A percentile compares a stretch with the other conserved stretches of the same genome.
phyloP scores from a whole-genome alignment of 92 coral and sea anemone genomes.

The Bergia puertoricense region DNA sequence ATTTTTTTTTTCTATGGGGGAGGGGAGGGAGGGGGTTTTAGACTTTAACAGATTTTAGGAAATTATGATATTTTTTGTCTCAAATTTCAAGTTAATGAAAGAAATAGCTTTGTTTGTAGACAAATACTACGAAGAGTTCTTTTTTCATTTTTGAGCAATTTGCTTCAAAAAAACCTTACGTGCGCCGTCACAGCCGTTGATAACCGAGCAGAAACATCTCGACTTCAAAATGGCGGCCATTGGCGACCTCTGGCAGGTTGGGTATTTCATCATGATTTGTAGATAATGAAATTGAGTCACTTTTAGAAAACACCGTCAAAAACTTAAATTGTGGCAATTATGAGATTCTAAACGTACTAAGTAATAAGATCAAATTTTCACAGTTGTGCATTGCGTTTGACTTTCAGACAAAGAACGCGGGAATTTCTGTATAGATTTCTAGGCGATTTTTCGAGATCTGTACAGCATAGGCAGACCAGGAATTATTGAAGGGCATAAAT shows the following conservation, averaged over 20 bases:
- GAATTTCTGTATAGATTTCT: no score
- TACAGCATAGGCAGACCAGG: no score
- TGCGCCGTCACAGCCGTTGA: not conserved
- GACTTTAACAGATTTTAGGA: no score
- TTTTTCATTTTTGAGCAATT: not conserved
- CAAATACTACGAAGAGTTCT: not conserved
- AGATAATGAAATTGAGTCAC: not conserved
- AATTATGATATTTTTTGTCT: no score
- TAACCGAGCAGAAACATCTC: not conserved
- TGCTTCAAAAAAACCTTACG: not conserved
- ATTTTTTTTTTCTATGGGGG: no score
- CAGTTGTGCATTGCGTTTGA: not conserved
- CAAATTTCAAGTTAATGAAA: no score
- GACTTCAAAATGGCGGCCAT: constrained; percentile 1
- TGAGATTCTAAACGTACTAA: not conserved
- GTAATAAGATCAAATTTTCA: not conserved
- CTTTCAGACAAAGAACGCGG: not conserved
- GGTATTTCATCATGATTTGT: not conserved
- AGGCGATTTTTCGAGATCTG: no score
- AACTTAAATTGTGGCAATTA: not conserved
- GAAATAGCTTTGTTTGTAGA: no score
- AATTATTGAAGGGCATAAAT: no score
- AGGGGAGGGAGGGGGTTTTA: no score
- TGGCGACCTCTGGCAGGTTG: not conserved
- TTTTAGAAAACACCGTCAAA: not conserved